Conservation (phyloP, 2,888 invertebrate genomes). For the Actias luna region DNA sequence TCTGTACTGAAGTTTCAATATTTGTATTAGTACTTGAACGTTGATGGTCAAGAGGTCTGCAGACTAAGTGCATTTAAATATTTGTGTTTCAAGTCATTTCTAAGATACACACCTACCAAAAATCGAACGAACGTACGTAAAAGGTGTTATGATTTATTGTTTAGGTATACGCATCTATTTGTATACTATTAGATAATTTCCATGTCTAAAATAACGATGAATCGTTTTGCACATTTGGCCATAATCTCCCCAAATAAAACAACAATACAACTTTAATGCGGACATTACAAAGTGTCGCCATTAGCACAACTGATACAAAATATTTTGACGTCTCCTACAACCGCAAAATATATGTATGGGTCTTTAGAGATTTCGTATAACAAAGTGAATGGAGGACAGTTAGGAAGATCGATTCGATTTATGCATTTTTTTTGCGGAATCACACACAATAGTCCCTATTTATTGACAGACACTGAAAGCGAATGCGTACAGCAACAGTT, state of each 20-base stretch:
- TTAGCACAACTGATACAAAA: conserved; percentile 77
- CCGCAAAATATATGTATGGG: conserved; percentile 60
- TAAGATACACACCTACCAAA: no score
- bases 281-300: conserved; percentile 64
- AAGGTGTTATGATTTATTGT: neutral
- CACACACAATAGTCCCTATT: conserved; percentile 69
- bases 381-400: conserved; percentile 68
- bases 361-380: conserved; percentile 64
- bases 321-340: conserved; percentile 75
- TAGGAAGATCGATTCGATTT: conserved; percentile 79
- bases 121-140: neutral
- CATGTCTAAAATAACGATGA: conserved; percentile 1
- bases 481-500: conserved; percentile 65
- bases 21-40: no score
- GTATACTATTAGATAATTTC: neutral
- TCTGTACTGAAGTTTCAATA: no score
- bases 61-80: no score
- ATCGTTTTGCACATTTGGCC: conserved; percentile 59
- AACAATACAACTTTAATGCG: conserved; percentile 71
- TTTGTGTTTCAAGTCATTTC: no score
- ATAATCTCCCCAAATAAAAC: conserved; percentile 55
- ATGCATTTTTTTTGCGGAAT: conserved; percentile 75
- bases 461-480: conserved; percentile 76
- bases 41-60: no score
- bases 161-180: neutral